Conservation (phyloP, 2,113 vertebrate species). For the Brienomyrus longianalis region DNA sequence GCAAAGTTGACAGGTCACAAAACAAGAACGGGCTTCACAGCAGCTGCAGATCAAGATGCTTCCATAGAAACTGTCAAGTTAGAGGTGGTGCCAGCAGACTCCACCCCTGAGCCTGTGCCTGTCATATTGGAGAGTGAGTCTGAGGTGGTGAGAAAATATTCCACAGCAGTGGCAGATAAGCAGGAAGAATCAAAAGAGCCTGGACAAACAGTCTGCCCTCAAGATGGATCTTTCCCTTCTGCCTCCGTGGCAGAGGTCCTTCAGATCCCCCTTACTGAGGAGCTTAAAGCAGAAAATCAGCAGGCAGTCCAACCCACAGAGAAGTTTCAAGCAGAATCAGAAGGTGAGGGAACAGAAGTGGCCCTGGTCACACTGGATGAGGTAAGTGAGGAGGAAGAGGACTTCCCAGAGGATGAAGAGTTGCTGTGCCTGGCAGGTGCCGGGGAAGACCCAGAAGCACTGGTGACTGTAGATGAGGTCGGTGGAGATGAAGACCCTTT, state of each 20-base stretch:
- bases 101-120: background rate
- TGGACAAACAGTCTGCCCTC: background rate
- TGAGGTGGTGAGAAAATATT: background rate
- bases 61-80: accelerated
- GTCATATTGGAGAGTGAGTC: background rate
- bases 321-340: background rate
- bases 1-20: conserved; percentile 2
- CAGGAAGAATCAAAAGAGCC: background rate
- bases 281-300: background rate
- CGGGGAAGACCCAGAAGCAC: conserved; percentile 31
- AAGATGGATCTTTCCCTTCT: background rate
- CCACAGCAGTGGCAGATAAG: background rate
- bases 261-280: background rate
- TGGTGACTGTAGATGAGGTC: conserved; percentile 56
- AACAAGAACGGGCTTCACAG: background rate
- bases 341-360: conserved; percentile 16
- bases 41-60: background rate
- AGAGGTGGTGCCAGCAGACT: conserved; percentile 8
- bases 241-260: background rate
- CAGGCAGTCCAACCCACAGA: background rate
- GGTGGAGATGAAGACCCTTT: conserved; percentile 37
- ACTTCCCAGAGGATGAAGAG: conserved; percentile 60
- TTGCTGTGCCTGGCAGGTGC: background rate
- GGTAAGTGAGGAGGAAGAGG: conserved; percentile 75
- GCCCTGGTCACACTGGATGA: conserved; percentile 73